Percentiles rank a stretch among this genome's conserved stretches.
phyloP scores from a whole-genome alignment of 2,797 vertebrate genomes.

The Esox masquinongy region DNA sequence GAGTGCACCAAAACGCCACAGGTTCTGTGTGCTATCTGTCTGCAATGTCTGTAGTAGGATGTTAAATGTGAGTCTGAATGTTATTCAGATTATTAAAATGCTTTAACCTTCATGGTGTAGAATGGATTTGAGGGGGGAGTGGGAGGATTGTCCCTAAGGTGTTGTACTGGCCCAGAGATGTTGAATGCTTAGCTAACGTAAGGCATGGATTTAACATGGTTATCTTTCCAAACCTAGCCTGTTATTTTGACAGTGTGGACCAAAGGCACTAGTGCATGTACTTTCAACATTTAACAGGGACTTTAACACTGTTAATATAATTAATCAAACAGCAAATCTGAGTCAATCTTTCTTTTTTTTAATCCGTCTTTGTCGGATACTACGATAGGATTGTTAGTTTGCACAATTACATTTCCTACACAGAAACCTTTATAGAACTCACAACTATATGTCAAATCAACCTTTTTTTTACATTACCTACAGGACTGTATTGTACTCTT shows the following conservation, averaged over 20 bases:
- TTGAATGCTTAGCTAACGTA: not conserved
- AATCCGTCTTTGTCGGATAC: not conserved
- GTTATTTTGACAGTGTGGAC: not conserved
- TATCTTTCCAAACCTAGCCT: not conserved
- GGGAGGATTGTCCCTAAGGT: not conserved
- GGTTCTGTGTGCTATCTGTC: constrained; percentile 6
- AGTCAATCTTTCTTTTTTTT: not conserved
- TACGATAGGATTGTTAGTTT: too few species aligned
- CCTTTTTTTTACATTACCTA: too few species aligned
- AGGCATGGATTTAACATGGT: not conserved
- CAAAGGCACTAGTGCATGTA: not conserved
- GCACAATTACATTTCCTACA: too few species aligned
- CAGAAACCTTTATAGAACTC: too few species aligned
- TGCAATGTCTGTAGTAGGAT: not conserved
- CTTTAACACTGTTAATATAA: not conserved
- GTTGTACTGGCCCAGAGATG: not conserved
- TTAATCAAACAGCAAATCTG: not conserved
- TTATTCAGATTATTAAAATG: constrained; percentile 13
- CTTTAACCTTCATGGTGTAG: not conserved
- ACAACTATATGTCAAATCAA: too few species aligned
- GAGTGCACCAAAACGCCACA: constrained; percentile 11
- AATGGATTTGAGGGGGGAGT: not conserved
- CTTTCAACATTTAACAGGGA: not conserved
- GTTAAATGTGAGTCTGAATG: constrained; percentile 12
- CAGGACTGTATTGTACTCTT: not conserved